A percentile compares a stretch with the other conserved stretches of the same genome.
phyloP scores from a whole-genome alignment of 1,140 invertebrate genomes.

The Gonioctena quinquepunctata region DNA sequence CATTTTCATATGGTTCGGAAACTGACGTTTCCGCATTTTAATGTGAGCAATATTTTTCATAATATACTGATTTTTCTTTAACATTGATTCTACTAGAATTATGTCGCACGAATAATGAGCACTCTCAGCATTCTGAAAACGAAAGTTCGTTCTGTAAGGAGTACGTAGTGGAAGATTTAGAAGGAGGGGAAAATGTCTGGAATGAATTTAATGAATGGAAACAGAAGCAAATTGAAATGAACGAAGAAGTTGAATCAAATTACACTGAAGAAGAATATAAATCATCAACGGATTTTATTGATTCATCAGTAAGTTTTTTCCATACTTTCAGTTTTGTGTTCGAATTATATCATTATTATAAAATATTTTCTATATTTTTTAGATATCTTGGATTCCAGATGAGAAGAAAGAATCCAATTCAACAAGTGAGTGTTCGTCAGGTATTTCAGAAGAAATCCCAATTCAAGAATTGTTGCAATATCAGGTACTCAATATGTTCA shows the following conservation, averaged over 20 bases:
- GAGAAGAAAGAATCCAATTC: not conserved
- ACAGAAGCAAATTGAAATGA: not conserved
- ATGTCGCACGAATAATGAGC: not conserved
- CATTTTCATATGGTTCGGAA: not conserved
- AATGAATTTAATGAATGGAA: not conserved
- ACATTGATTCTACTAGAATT: not conserved
- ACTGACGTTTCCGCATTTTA: not conserved
- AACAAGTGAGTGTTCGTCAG: not conserved
- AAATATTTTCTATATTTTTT: not conserved
- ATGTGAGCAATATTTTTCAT: not conserved
- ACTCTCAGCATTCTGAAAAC: not conserved
- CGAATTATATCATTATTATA: not conserved
- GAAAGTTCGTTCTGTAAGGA: not conserved
- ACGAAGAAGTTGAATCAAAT: not conserved
- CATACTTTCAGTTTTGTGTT: not conserved
- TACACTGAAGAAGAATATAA: not conserved
- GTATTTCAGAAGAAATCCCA: not conserved
- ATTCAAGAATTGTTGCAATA: not conserved
- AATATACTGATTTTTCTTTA: not conserved
- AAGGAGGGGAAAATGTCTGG: conserved; percentile 10
- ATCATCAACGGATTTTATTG: conserved; percentile 1
- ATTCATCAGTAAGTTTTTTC: conserved; percentile 5
- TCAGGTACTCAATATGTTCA: not conserved
- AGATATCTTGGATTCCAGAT: conserved; percentile 5
- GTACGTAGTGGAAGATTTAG: not conserved